Percentiles rank a stretch among this genome's conserved stretches.
These are phyloP conservation scores for Nyleta sp. DNA, from an alignment of 2,888 invertebrate genomes.

Conservation along the genomic window DNA sequence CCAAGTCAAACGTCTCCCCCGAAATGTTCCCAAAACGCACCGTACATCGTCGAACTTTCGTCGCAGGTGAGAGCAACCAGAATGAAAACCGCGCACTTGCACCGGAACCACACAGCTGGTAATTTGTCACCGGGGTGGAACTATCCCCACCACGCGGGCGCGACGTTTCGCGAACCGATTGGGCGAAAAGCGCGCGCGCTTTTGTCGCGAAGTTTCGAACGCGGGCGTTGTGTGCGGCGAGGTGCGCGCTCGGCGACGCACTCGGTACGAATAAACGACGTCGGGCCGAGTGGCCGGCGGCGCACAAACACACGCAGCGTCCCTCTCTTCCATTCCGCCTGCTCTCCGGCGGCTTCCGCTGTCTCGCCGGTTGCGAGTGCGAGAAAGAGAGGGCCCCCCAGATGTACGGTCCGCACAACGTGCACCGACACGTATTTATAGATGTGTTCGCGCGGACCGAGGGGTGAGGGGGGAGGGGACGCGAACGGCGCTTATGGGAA, in stretches of 20 bases:
- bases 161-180: conserved; percentile 15
- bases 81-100: no score
- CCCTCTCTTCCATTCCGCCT: conserved; percentile 23
- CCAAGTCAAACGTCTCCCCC: no score
- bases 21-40: no score
- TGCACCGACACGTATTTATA: conserved; percentile 32
- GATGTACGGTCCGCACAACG: neutral
- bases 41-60: no score
- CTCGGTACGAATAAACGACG: conserved; percentile 45
- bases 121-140: no score
- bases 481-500: conserved; percentile 39
- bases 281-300: conserved; percentile 32
- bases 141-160: conserved; percentile 8
- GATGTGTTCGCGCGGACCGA: conserved; percentile 30
- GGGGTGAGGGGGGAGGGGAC: conserved; percentile 8
- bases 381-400: conserved; percentile 14
- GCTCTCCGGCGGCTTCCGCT: conserved; percentile 36
- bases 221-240: conserved; percentile 35
- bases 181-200: conserved; percentile 33
- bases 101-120: no score
- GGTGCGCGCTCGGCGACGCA: conserved; percentile 30
- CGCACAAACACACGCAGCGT: conserved; percentile 39
- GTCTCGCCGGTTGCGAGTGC: conserved; percentile 27
- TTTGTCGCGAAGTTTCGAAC: conserved; percentile 16
- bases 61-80: no score